Conservation (phyloP, 2,797 vertebrate genomes). For the Scolopax bukidnonensis region DNA sequence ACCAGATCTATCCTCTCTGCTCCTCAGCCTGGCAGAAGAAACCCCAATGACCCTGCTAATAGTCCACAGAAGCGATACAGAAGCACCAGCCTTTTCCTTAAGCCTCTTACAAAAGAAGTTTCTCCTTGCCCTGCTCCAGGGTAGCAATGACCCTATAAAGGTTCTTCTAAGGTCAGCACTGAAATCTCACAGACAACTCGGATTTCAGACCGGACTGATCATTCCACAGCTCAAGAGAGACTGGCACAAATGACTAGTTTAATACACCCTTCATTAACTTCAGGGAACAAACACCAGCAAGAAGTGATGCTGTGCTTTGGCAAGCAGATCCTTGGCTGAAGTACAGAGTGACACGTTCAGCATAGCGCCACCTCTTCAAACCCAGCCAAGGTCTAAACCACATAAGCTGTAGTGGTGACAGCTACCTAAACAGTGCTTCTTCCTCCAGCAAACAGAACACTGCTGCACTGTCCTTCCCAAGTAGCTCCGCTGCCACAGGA, state of each 20-base stretch:
- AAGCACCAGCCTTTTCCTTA: not conserved
- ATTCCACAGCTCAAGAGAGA: not conserved
- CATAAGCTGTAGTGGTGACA: not conserved
- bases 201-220: not conserved
- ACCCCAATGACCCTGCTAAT: not conserved
- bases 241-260: not conserved
- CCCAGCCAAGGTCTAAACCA: not conserved
- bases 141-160: not conserved
- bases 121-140: not conserved
- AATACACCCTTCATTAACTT: not conserved
- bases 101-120: not conserved
- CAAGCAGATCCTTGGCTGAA: not conserved
- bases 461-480: not conserved
- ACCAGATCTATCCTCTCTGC: not conserved
- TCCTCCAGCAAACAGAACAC: not conserved
- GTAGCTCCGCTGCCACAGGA: not conserved
- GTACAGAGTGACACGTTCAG: not conserved
- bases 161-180: not conserved
- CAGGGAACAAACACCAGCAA: not conserved
- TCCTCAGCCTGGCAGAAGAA: not conserved
- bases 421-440: not conserved
- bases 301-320: not conserved
- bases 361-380: not conserved
- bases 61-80: not conserved
- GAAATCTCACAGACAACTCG: not conserved